Evolutionary conservation across 2,113 vertebrate genomes (phyloP).

Genomic region (Setophaga petechia): DNA sequence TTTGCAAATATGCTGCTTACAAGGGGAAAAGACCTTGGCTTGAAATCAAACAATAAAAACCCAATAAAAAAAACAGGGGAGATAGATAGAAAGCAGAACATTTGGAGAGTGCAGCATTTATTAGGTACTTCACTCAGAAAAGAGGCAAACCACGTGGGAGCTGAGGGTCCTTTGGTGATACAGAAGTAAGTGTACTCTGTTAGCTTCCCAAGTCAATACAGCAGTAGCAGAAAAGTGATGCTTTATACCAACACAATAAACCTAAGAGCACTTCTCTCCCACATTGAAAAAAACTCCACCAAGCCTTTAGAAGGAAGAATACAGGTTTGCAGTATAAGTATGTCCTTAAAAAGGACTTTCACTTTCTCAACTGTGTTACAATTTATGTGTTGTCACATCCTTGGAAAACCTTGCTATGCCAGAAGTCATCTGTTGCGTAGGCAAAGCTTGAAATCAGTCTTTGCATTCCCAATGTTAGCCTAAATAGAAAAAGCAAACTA

Average conservation of each 20-base stretch:
- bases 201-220: not conserved
- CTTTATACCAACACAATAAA: not conserved
- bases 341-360: constrained; percentile 3
- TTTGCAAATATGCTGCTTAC: not conserved
- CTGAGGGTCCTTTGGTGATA: not conserved
- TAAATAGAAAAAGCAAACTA: not conserved
- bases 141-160: not conserved
- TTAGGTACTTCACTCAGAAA: not conserved
- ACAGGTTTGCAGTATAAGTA: not conserved
- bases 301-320: not conserved
- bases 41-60: not conserved
- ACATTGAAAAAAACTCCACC: not conserved
- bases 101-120: not conserved
- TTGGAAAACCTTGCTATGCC: not conserved
- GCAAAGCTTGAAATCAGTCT: constrained; percentile 5
- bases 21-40: not conserved
- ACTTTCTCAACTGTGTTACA: not conserved
- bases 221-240: not conserved
- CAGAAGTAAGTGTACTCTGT: not conserved
- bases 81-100: not conserved
- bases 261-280: not conserved
- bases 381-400: not conserved
- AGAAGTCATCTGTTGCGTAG: constrained; percentile 7
- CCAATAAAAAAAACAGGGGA: not conserved
- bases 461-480: not conserved